Percentiles rank a stretch among this genome's conserved stretches.
Conservation (phyloP, 1,140 invertebrate genomes). For the Gonatopus flavifemur region DNA sequence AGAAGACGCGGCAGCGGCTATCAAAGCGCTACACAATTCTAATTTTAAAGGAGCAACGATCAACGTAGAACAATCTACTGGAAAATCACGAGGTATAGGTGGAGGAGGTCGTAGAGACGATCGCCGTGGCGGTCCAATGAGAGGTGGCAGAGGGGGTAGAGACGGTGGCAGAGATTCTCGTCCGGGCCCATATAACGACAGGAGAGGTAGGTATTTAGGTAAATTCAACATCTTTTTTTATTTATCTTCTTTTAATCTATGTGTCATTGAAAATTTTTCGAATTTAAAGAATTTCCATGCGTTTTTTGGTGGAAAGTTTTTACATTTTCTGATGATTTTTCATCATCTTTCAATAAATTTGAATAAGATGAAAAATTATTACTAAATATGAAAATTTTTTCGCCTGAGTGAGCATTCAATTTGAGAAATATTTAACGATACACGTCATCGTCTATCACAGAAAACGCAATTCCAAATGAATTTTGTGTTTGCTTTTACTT, state of each 20-base stretch:
- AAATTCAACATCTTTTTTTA: conserved; percentile 1
- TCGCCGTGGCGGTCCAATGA: conserved; percentile 49
- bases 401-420: too few relatives aligned
- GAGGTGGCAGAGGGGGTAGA: conserved; percentile 53
- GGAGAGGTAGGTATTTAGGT: conserved; percentile 49
- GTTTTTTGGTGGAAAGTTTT: too few relatives aligned
- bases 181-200: conserved; percentile 58
- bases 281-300: too few relatives aligned
- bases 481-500: too few relatives aligned
- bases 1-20: conserved; percentile 53
- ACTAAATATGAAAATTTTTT: too few relatives aligned
- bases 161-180: conserved; percentile 56
- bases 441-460: too few relatives aligned
- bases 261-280: background rate
- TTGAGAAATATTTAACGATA: too few relatives aligned
- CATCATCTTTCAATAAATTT: too few relatives aligned
- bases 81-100: conserved; percentile 50
- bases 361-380: too few relatives aligned
- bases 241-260: background rate
- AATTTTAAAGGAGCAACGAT: conserved; percentile 56
- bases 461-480: too few relatives aligned
- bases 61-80: conserved; percentile 56
- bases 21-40: conserved; percentile 54
- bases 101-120: conserved; percentile 48
- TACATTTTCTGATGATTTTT: too few relatives aligned